These are phyloP conservation scores for Beris chalybata DNA, from an alignment of 2,888 invertebrate species.

Conservation along the genomic window DNA sequence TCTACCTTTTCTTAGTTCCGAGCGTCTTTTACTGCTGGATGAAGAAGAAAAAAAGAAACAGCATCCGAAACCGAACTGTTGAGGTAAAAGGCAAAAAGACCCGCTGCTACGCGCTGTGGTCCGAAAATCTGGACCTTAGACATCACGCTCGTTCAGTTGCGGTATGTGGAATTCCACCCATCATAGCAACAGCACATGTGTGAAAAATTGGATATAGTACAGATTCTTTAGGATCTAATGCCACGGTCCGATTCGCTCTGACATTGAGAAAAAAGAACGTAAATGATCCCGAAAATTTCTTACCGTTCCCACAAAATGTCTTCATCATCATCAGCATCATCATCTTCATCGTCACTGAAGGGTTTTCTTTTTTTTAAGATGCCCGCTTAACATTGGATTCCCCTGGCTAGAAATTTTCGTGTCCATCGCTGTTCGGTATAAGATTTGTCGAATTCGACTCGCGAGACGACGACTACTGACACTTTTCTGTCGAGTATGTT, in stretches of 20 bases:
- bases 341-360: background rate
- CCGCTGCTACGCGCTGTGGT: slow-evolving; percentile 1
- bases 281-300: slow-evolving; percentile 36
- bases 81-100: slow-evolving; percentile 22
- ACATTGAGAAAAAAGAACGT: slow-evolving; percentile 30
- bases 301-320: slow-evolving; percentile 3
- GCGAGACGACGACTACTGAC: slow-evolving; percentile 30
- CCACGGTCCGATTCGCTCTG: slow-evolving; percentile 26
- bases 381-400: slow-evolving; percentile 1
- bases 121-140: background rate
- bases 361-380: slow-evolving; percentile 16
- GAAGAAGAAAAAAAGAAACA: no score
- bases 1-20: slow-evolving; percentile 13
- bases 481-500: slow-evolving; percentile 26
- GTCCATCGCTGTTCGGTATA: slow-evolving; percentile 1
- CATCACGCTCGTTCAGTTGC: slow-evolving; percentile 23
- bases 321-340: slow-evolving; percentile 2
- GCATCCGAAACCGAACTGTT: background rate
- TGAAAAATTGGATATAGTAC: slow-evolving; percentile 33
- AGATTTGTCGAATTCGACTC: slow-evolving; percentile 7
- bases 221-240: slow-evolving; percentile 29
- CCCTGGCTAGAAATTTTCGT: background rate
- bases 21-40: no score
- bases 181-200: slow-evolving; percentile 39
- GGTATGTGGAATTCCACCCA: slow-evolving; percentile 36